These are phyloP conservation scores for Lamellibrachia columna DNA, from an alignment of 2,888 invertebrate genomes.

Conservation along the genomic window DNA sequence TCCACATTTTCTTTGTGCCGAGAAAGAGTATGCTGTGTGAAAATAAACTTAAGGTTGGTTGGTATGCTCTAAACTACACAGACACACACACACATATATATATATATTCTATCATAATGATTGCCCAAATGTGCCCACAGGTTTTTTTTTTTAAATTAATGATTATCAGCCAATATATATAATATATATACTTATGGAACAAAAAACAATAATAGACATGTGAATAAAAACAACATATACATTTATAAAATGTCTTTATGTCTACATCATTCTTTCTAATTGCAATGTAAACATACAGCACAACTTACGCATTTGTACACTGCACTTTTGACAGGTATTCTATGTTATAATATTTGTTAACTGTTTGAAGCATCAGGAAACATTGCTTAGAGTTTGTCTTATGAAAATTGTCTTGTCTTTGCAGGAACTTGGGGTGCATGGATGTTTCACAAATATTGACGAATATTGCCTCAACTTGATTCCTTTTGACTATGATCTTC, in stretches of 20 bases:
- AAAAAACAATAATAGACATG: too few relatives aligned
- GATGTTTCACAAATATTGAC: slow-evolving; percentile 79
- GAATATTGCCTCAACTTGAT: slow-evolving; percentile 89
- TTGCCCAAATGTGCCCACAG: not conserved
- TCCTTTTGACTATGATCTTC: slow-evolving; percentile 89
- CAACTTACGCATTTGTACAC: too few relatives aligned
- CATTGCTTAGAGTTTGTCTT: too few relatives aligned
- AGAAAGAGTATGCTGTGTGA: slow-evolving; percentile 86
- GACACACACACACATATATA: not conserved
- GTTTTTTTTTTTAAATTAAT: not conserved
- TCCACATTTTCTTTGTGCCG: slow-evolving; percentile 90
- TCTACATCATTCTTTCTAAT: too few relatives aligned
- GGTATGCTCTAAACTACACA: not conserved
- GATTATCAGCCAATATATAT: too few relatives aligned
- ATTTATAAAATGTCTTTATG: too few relatives aligned
- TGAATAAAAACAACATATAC: too few relatives aligned
- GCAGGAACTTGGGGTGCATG: slow-evolving; percentile 81
- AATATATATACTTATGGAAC: too few relatives aligned
- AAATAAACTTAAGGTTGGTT: slow-evolving; percentile 76
- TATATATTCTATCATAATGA: not conserved
- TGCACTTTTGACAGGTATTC: too few relatives aligned
- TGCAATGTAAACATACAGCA: too few relatives aligned
- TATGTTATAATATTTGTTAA: too few relatives aligned
- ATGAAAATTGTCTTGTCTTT: slow-evolving; percentile 38
- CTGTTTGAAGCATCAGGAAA: too few relatives aligned